Base-by-base conservation (phyloP, 2,797 vertebrate species). In the Alosa sapidissima region DNA sequence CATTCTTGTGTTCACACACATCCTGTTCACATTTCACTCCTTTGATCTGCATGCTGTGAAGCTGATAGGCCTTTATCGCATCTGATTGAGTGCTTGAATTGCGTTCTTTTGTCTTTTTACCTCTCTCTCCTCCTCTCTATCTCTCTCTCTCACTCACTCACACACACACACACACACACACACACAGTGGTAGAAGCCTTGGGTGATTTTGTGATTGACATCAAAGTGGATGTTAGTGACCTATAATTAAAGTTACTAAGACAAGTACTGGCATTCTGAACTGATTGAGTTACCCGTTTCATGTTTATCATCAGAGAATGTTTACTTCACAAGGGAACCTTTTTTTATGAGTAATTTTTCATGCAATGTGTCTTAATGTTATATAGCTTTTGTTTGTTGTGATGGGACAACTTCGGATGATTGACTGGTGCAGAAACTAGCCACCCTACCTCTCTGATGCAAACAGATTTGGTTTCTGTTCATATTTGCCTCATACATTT, bases 41-140 rank as follows among this genome's bases (percentile, higher is more conserved):
- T 72, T 72, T 72, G 65, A 72, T 72, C 65, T 36, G 24, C 8
- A 28, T 65, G 7, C 9, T 65, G 62, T 68, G 62, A 68, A 68
- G 62, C 10, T 10, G 62, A 36, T 68, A 68, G 65, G 28, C 21
- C 13, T 94, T 94, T 85, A 94, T 93, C 89, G 92, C 94, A 86
- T 93, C 58, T 24, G 21, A 62, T 24, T 6, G 58, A 62, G 58
- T 62, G 58, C 58, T 24, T 62, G 58, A 62, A 62, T 62, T 62
- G 9, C 58, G 6, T 62, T 62, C n/a, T 62, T 62, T 62, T 62
- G 58, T 62, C 58, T 62, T 24, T 10, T 62, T 68, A 8, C 16
- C 16, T 78, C 14, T 78, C 41, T 21, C 72, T 78, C 11, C 28
- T 28, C 28, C 36, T 21, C 33, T 19, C 14, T 45, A 4, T 75